Conservation (phyloP, 2,113 vertebrate genomes). For the Poeciliopsis turrubarensis region DNA sequence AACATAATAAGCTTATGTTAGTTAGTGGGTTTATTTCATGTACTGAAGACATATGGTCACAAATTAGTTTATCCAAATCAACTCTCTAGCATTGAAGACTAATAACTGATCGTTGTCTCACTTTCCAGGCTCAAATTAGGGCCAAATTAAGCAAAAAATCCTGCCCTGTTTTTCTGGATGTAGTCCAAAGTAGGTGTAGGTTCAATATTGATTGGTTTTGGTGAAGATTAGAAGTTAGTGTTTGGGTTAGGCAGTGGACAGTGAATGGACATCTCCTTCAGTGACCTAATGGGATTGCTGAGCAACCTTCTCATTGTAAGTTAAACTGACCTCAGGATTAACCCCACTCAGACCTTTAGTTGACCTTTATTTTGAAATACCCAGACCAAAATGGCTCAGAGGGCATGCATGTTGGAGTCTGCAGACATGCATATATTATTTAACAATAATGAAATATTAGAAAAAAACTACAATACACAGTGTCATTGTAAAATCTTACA, state of each 20-base stretch:
- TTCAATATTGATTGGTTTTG: background rate
- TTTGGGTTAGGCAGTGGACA: background rate
- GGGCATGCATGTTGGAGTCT: background rate
- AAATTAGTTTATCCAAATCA: no score
- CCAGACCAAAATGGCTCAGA: conserved; percentile 26
- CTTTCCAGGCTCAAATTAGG: no score
- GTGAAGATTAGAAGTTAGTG: background rate
- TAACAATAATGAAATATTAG: background rate
- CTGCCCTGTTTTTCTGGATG: background rate
- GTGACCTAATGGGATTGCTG: background rate
- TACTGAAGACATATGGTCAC: no score
- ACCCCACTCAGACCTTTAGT: conserved; percentile 47
- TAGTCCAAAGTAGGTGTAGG: no score
- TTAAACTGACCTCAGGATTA: conserved; percentile 61
- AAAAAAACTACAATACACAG: no score
- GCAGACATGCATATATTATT: background rate
- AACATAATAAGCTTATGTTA: no score
- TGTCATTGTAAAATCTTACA: no score
- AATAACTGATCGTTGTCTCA: no score
- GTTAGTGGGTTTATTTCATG: no score
- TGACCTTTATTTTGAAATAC: conserved; percentile 28
- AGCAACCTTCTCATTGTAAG: background rate
- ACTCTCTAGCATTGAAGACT: no score
- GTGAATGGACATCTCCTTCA: background rate
- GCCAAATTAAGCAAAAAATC: background rate